Conservation (phyloP, 2,888 invertebrate genomes). For the Plagodis dolabraria region DNA sequence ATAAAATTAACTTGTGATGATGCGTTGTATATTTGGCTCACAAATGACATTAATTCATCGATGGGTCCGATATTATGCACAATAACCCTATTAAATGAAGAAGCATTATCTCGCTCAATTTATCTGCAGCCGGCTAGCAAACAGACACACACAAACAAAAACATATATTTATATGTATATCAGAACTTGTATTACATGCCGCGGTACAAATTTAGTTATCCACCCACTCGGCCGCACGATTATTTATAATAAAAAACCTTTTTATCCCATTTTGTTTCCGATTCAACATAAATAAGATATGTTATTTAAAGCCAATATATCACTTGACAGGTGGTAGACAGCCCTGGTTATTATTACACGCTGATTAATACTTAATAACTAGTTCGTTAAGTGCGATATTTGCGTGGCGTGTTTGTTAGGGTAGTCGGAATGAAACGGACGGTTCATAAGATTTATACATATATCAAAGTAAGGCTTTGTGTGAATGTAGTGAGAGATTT, state of each 20-base stretch:
- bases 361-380: slow-evolving; percentile 52
- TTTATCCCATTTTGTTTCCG: slow-evolving; percentile 82
- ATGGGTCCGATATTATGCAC: slow-evolving; percentile 36
- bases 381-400: slow-evolving; percentile 49
- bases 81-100: slow-evolving; percentile 64
- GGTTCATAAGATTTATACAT: slow-evolving; percentile 80
- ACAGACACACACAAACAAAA: slow-evolving; percentile 54
- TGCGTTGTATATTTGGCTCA: slow-evolving; percentile 14
- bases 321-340: slow-evolving; percentile 84
- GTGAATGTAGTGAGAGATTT: slow-evolving; percentile 81
- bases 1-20: not conserved
- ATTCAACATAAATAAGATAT: slow-evolving; percentile 86
- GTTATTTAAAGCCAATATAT: slow-evolving; percentile 84
- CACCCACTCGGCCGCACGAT: slow-evolving; percentile 73
- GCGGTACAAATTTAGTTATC: slow-evolving; percentile 81
- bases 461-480: slow-evolving; percentile 81
- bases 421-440: slow-evolving; percentile 66
- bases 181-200: slow-evolving; percentile 72
- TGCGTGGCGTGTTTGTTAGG: slow-evolving; percentile 37
- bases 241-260: slow-evolving; percentile 77
- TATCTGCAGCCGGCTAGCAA: slow-evolving; percentile 61
- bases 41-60: slow-evolving; percentile 31
- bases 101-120: slow-evolving; percentile 72
- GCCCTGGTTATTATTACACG: slow-evolving; percentile 42
- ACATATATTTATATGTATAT: slow-evolving; percentile 32